Percentiles rank a stretch among this genome's conserved stretches.
These are phyloP conservation scores for Athripsodes cinereus DNA, from an alignment of 2,888 invertebrate species.

Conservation along the genomic window DNA sequence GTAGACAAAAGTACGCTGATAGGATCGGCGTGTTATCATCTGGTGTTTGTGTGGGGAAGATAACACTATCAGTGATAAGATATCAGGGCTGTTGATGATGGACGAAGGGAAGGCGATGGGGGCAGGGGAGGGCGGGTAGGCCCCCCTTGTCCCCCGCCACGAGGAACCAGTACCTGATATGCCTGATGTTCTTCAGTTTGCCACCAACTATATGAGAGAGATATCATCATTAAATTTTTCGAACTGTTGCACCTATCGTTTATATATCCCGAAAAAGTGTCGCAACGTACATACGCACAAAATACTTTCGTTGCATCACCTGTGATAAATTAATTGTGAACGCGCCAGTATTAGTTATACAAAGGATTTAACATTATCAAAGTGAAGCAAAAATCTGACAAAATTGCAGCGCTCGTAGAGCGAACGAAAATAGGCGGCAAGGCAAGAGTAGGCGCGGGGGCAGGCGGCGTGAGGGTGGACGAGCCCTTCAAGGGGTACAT, in stretches of 20 bases:
- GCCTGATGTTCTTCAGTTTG: not conserved
- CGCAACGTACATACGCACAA: not conserved
- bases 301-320: not conserved
- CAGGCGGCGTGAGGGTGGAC: slow-evolving; percentile 13
- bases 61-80: slow-evolving; percentile 16
- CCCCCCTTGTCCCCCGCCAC: slow-evolving; percentile 13
- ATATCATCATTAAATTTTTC: not conserved
- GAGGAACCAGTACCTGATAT: not conserved
- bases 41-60: slow-evolving; percentile 15
- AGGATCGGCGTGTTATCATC: slow-evolving; percentile 1
- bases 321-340: not conserved
- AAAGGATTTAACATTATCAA: not conserved
- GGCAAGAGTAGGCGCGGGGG: slow-evolving; percentile 7
- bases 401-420: slow-evolving; percentile 4
- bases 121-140: slow-evolving; percentile 20
- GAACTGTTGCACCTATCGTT: not conserved
- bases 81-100: slow-evolving; percentile 19
- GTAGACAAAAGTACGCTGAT: not conserved
- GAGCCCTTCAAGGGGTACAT: slow-evolving; percentile 20
- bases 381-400: not conserved
- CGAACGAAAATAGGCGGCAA: slow-evolving; percentile 2
- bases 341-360: no score
- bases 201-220: not conserved
- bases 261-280: not conserved
- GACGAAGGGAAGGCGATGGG: slow-evolving; percentile 13